These are phyloP conservation scores for Pangasius macronema DNA, from an alignment of 2,797 vertebrate genomes.

Conservation along the genomic window DNA sequence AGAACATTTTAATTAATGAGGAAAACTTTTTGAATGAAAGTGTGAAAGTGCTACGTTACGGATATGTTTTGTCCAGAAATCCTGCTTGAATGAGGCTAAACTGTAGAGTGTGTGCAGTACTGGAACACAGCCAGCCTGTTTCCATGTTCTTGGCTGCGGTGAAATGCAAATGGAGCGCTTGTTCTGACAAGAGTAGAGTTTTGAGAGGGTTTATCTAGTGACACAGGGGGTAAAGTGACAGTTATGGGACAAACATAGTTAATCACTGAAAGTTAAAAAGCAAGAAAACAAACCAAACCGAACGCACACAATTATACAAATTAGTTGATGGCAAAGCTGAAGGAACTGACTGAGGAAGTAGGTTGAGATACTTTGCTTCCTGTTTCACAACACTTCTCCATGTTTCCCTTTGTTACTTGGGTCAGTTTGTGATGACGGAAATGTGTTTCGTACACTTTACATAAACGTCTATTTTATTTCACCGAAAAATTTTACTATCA, in stretches of 20 bases:
- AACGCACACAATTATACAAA: not conserved
- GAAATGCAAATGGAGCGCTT: not conserved
- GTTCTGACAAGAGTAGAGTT: not conserved
- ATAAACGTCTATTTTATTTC: too few species aligned
- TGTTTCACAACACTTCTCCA: not conserved
- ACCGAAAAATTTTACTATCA: too few species aligned
- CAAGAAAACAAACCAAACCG: not conserved
- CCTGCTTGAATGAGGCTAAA: not conserved
- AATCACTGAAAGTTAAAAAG: not conserved
- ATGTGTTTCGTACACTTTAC: too few species aligned
- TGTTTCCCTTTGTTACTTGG: constrained; percentile 4
- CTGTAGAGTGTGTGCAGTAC: not conserved
- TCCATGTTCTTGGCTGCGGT: not conserved
- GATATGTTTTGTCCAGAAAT: not conserved
- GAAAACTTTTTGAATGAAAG: not conserved
- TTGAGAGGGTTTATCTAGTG: not conserved
- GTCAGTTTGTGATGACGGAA: too few species aligned
- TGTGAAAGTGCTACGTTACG: not conserved
- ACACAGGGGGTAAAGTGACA: not conserved
- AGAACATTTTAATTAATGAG: constrained; percentile 53
- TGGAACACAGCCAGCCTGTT: not conserved
- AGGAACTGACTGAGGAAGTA: not conserved
- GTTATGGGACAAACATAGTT: not conserved
- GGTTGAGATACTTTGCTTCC: not conserved
- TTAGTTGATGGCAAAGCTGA: not conserved